A percentile compares a stretch with the other conserved stretches of the same genome.
phyloP scores from a whole-genome alignment of 2,113 vertebrate species.

The Campylomormyrus tamandua region DNA sequence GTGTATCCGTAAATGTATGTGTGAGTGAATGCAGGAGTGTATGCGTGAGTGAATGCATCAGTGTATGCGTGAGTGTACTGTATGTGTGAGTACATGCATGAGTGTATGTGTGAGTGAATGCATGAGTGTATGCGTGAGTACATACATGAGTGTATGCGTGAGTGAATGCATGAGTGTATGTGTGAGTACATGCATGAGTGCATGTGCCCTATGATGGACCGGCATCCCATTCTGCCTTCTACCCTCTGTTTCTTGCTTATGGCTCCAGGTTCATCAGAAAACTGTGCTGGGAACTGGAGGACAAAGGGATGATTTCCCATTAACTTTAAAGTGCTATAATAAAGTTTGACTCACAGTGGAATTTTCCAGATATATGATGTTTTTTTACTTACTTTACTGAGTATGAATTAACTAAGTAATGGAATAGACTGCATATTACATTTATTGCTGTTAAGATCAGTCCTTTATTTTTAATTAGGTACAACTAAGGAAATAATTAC shows the following conservation, averaged over 20 bases:
- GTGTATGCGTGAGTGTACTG: too few species aligned
- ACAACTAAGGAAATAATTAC: background rate
- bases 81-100: too few species aligned
- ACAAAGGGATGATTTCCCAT: background rate
- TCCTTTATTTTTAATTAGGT: background rate
- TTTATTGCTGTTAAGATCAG: background rate
- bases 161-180: too few species aligned
- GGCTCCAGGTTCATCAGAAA: background rate
- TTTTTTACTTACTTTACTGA: background rate
- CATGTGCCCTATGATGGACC: background rate
- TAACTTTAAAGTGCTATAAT: background rate
- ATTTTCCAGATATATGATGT: background rate
- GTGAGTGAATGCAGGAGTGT: too few species aligned
- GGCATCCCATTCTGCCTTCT: background rate
- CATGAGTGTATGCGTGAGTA: too few species aligned
- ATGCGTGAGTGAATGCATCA: too few species aligned
- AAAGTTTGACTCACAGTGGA: background rate
- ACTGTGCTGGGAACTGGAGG: background rate
- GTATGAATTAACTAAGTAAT: background rate
- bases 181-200: background rate
- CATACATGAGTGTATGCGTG: too few species aligned
- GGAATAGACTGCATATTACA: background rate
- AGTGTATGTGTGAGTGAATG: too few species aligned
- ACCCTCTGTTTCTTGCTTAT: background rate
- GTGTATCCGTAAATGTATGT: too few species aligned